Conservation (phyloP, 2,888 invertebrate species). For the Cantharis rufa region DNA sequence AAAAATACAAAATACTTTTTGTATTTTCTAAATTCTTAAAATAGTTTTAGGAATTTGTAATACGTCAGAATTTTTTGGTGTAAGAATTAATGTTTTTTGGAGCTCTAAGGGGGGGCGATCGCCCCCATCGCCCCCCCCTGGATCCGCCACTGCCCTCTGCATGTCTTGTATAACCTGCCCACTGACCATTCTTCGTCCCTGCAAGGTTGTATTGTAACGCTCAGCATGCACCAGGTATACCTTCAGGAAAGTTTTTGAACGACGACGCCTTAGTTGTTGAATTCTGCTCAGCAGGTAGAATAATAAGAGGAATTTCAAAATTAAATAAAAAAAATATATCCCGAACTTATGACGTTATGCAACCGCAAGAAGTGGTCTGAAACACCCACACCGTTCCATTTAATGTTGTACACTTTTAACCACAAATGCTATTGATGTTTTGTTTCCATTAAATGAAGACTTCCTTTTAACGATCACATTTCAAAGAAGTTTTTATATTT, state of each 20-base stretch:
- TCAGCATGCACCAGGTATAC: constrained; percentile 27
- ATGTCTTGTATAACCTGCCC: constrained; percentile 23
- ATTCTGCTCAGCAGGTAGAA: neutral
- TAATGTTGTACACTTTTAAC: neutral
- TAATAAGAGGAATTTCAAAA: neutral
- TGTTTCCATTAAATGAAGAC: neutral
- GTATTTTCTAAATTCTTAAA: no score
- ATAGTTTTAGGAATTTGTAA: no score
- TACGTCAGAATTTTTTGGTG: no score
- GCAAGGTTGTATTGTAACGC: constrained; percentile 40
- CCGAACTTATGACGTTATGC: neutral
- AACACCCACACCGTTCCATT: neutral
- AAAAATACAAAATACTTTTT: no score
- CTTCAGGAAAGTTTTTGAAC: neutral
- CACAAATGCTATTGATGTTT: neutral
- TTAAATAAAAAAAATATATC: neutral
- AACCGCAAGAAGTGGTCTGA: neutral
- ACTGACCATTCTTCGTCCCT: constrained; percentile 32
- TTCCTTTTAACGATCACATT: neutral
- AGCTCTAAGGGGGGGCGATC: no score
- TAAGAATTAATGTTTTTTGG: no score
- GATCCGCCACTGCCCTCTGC: no score
- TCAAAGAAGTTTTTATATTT: neutral
- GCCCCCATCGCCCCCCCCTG: no score
- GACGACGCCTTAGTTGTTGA: neutral